Base-by-base conservation (phyloP, 2,797 vertebrate genomes). In the Enteromius thamalakanensis region DNA sequence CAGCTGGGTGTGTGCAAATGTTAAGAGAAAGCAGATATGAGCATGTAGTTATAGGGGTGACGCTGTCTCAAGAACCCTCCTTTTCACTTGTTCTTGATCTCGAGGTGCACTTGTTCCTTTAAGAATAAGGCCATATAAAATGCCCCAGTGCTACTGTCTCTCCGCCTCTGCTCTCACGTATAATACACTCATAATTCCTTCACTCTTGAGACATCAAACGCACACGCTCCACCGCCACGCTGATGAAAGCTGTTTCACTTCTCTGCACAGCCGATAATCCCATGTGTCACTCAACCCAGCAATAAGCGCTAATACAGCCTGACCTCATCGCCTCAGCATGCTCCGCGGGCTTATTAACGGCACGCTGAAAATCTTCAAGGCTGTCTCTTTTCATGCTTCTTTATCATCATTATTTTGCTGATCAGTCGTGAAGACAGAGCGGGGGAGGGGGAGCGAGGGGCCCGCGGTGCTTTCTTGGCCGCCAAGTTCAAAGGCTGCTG, bases 361-460 rank as follows among this genome's bases (percentile, higher is more conserved):
- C 90, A 93, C n/a, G 86, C 88, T 91, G 92, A 93, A 91, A 93
- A 92, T 93, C 90, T 88, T 90, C 77, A 11, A 90, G 87, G 76
- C 85, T 86, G 86, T 86, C 90, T 91, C 90, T 86, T 90, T 87
- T 90, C 86, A 82, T 79, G 78, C 83, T 86, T 88, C 70, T 92
- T 92, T 90, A 91, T 90, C 91, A 90, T 93, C 90, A 91, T 86
- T 90, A 92, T 91, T 92, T 91, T 90, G 89, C 90, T 84, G 90
- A 92, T 93, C 91, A 91, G 89, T 92, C 90, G 89, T 87, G 89
- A 91, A 86, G 92, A 91, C 71, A 47, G 76, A 55, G 64, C 11
- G 26, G 58, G 37, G 53, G 37, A 68, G 45, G 70, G 69, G 37
- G 68, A 75, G 26, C 2, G 34, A 70, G 37, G 62, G 70, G 51